These are phyloP conservation scores for Eupithecia abbreviata DNA, from an alignment of 2,888 invertebrate species.

Conservation along the genomic window DNA sequence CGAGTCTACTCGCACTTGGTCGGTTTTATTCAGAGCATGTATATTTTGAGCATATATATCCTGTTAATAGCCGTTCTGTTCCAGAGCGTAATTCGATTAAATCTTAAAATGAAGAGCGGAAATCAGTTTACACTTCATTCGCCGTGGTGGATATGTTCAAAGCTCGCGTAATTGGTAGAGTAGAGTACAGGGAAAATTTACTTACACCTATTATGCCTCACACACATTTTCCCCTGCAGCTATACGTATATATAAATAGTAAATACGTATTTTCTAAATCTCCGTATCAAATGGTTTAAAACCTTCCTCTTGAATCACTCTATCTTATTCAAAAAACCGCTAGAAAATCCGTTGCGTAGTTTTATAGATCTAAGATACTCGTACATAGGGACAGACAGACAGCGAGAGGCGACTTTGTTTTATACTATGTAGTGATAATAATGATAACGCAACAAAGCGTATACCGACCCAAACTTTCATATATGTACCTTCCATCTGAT, in stretches of 20 bases:
- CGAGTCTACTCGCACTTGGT: too few species aligned
- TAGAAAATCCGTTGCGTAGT: too few species aligned
- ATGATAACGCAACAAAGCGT: background rate
- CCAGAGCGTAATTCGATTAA: slow-evolving; percentile 21
- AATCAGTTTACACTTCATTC: slow-evolving; percentile 15
- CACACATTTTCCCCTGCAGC: too few species aligned
- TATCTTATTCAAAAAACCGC: too few species aligned
- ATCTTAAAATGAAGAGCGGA: slow-evolving; percentile 14
- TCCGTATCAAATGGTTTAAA: too few species aligned
- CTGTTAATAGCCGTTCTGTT: background rate
- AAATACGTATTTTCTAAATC: too few species aligned
- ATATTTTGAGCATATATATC: background rate
- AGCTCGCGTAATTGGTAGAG: background rate
- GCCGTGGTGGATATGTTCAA: background rate
- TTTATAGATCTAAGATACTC: too few species aligned
- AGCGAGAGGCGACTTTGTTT: too few species aligned
- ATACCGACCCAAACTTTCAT: background rate
- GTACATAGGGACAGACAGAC: too few species aligned
- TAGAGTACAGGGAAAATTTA: background rate
- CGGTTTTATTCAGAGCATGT: background rate
- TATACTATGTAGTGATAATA: too few species aligned
- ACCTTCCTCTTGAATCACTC: too few species aligned
- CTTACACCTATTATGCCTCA: background rate
- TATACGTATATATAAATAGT: too few species aligned
- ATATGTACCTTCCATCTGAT: background rate